These are phyloP conservation scores for Nycticebus coucang DNA, from an alignment of 2,113 vertebrate genomes.

Conservation along the genomic window DNA sequence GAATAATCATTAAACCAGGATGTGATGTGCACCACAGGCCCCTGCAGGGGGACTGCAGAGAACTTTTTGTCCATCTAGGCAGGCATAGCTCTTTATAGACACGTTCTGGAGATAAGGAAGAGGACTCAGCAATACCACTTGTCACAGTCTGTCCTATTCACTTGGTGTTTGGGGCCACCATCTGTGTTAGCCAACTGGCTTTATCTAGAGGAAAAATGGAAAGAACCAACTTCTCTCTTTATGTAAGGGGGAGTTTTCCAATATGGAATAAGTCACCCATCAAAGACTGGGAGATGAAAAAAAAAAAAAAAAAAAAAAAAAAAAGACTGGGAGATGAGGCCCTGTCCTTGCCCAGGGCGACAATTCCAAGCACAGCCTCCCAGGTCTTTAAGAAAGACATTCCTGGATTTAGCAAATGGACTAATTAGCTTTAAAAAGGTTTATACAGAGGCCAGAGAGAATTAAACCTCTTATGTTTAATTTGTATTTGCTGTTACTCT, in stretches of 20 bases:
- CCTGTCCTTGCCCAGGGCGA: neutral
- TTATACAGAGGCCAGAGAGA: no score
- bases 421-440: neutral
- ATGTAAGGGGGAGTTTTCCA: neutral
- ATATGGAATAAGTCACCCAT: neutral
- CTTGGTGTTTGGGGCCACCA: neutral
- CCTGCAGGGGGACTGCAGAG: neutral
- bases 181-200: neutral
- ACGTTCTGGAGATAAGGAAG: neutral
- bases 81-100: neutral
- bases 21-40: neutral
- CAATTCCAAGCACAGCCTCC: neutral
- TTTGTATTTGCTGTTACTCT: neutral
- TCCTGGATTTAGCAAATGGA: neutral
- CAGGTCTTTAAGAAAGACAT: neutral
- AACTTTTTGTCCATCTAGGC: neutral
- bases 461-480: neutral
- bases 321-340: no score
- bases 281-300: no score
- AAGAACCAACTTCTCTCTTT: neutral
- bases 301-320: no score
- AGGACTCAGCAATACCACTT: accelerated
- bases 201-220: neutral
- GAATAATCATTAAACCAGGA: neutral
- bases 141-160: neutral